Evolutionary conservation across 2,888 invertebrate genomes (phyloP), one percentile per base, ranked within the genome.

Genomic region (Xylophagus ater): DNA sequence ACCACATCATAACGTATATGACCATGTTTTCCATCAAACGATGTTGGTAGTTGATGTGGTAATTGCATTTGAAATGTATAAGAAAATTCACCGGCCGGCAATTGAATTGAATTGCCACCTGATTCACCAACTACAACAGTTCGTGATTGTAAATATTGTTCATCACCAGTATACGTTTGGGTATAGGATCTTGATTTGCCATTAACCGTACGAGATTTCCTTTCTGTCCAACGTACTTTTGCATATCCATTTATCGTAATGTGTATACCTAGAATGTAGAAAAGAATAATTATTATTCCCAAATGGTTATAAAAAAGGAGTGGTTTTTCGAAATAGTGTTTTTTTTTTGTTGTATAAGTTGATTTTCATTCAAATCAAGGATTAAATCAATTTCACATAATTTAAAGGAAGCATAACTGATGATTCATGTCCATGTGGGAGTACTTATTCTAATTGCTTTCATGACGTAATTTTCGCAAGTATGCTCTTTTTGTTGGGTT

Each of bases 1-100:
- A 81, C 82, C 13, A 85, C 73, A 19, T 76, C 79, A 57, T 90
- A 92, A 37, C 83, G 72, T 29, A 90, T 73, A 56, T 77, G 74
- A 1, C 89, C 85, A 65, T 69, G 70, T 58, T 79, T 71, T 19
- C 81, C 81, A 58, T 81, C 81, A 60, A 85, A 87, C 5, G 84
- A 84, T 10, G 84, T 82, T 20, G 87, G 87, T 49, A 87, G 64
- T 51, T 78, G 62, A 40, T 56, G 55, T 45, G 63, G 63, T 55
- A 63, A 54, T 32, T 76, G 71, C 56, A 81, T 85, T 29, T 77
- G 74, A 58, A 90, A 89, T 38, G 84, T 84, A 57, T 83, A 90
- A 28, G 71, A 71, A 54, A 85, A 62, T 47, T 60, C 60, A 1
- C 89, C 89, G 20, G 75, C 63, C 15, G 76, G 72, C 50, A 85